phyloP scores from a whole-genome alignment of 2,113 vertebrate species.

The Microcebus griseorufus region DNA sequence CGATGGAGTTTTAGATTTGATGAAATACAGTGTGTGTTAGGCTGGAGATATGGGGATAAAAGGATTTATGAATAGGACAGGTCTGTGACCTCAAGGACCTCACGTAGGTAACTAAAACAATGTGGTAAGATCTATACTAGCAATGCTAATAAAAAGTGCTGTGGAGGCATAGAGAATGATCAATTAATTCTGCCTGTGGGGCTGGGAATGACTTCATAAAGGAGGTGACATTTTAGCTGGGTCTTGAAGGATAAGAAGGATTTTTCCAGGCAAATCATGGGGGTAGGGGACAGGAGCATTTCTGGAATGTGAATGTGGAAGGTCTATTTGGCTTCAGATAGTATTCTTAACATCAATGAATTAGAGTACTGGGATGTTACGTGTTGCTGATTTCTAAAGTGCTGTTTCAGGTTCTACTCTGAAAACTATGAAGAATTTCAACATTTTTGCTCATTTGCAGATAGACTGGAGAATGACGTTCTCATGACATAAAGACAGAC shows the following conservation, averaged over 20 bases:
- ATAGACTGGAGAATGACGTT: neutral
- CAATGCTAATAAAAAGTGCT: neutral
- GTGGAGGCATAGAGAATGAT: neutral
- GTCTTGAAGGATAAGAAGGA: conserved; percentile 51
- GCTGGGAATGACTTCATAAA: conserved; percentile 54
- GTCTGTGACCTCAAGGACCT: conserved; percentile 42
- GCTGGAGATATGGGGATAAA: conserved; percentile 37
- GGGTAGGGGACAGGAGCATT: neutral
- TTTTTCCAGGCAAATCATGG: conserved; percentile 36
- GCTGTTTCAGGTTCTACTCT: neutral
- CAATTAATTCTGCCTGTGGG: conserved; percentile 16
- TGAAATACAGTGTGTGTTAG: conserved; percentile 9
- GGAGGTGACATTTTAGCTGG: conserved; percentile 47
- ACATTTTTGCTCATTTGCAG: neutral
- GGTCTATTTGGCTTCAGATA: conserved; percentile 28
- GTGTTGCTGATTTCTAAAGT: neutral
- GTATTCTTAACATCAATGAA: neutral
- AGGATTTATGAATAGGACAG: conserved; percentile 53
- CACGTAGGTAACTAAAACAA: conserved; percentile 19
- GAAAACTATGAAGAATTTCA: conserved; percentile 32
- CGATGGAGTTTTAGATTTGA: conserved; percentile 8
- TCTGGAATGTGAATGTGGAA: conserved; percentile 40
- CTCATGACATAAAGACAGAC: neutral
- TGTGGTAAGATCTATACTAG: neutral
- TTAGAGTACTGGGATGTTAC: neutral